Base-by-base conservation (phyloP, 2,113 vertebrate genomes). In the Ceratotherium simum region DNA sequence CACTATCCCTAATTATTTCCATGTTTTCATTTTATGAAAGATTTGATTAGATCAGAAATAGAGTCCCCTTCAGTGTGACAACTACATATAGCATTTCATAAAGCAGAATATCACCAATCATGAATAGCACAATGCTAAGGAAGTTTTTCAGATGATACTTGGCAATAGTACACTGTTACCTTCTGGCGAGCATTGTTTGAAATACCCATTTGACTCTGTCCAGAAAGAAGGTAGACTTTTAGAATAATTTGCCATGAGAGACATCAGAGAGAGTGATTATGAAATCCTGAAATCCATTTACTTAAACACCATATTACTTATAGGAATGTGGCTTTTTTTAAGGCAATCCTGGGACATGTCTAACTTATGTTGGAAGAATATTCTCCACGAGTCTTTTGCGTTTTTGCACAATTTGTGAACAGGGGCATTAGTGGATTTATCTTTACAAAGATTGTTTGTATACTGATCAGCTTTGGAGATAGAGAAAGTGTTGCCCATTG, bases 1-100 rank as follows among this genome's bases (percentile, higher is more conserved):
- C 76, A 62, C 75, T 9, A 36, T 3, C 17, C 51, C 97, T 96
- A 97, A 98, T 98, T 97, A 97, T 97, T 97, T 98, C 96, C 89
- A 90, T 48, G 56, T 1, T 64, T 98, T 60, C 2, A 79, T 96
- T 98, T 97, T 69, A 88, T 97, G 92, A 95, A 97, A 97, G 95
- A 95, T 8, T 78, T 96, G 97, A 97, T 98, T 97, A 97, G 76
- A 97, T 94, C 42, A 86, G 87, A 97, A 88, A 93, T 95, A 97
- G 80, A 92, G 25, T 97, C 97, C 84, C 7, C 95, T 33, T 88
- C 90, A 91, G 93, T 98, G 90, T 95, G 96, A 97, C 95, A 96
- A 82, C 62, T 91, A 82, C 87, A 96, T 91, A 92, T 42, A 39
- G 33, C 76, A 58, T 81, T 89, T 39, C 54, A 51, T 81, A 64